Evolutionary conservation across 1,140 invertebrate genomes (phyloP), one percentile per base, ranked within the genome.

Genomic region (Lithobius niger): DNA sequence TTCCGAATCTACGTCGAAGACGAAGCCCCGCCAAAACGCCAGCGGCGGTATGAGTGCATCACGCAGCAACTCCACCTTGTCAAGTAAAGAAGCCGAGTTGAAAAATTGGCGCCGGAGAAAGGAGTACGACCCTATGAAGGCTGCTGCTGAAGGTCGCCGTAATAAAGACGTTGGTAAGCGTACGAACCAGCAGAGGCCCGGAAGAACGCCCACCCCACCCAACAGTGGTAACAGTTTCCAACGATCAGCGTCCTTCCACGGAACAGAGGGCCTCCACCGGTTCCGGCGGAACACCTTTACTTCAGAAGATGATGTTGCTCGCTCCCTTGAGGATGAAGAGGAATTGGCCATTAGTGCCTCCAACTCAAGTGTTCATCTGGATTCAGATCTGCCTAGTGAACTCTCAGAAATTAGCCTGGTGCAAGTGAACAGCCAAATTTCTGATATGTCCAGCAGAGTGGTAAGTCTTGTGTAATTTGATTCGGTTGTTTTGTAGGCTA

Each of bases 41-140:
- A 18, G 16, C 15, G 22, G 26, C 27, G 16, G 22, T 21, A 22
- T n/a, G 42, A 42, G 1, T 21, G 47, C 54, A 2, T 54, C 59
- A 0, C 67, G 78, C 26, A 80, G 79, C 60, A 81, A 81, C 63
- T 81, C 80, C 24, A 79, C 77, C 4, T 64, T 81, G 15, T 79
- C 77, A 2, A 76, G 78, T 13, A 77, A 79, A 60, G 86, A 88
- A 68, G 80, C 84, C 43, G 89, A 92, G 66, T 82, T 90, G 72
- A 86, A 88, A 66, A 91, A 91, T 73, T 93, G 88, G 88, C 89
- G 90, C 65, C 74, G 88, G 55, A 74, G 89, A 56, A 90, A 90
- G 64, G 89, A 82, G 61, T 94, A 92, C 43, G 43, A 45, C 22
- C 43, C 43, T 4, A 45, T 45, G 43, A 45, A 45, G 22, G 43